Evolutionary conservation across 2,797 vertebrate species (phyloP).

Genomic region (Eulemur rubriventer): DNA sequence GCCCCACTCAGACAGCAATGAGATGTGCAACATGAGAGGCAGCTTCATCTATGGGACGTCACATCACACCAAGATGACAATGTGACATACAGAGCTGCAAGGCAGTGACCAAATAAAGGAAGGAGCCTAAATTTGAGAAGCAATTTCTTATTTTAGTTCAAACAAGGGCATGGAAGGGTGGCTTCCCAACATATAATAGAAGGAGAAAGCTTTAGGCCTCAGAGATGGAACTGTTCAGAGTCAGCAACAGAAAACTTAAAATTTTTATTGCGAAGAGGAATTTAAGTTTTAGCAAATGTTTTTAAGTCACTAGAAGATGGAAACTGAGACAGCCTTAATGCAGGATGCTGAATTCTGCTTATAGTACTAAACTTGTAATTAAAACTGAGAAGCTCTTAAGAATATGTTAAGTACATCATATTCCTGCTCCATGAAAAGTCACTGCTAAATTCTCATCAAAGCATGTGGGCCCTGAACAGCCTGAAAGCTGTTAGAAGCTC

Average conservation of each 20-base stretch:
- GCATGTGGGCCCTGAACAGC: background rate
- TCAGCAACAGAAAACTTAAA: background rate
- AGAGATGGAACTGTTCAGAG: background rate
- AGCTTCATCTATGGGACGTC: background rate
- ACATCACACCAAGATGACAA: background rate
- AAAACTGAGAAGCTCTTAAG: background rate
- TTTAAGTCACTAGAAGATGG: slow-evolving; percentile 30
- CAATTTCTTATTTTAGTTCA: slow-evolving; percentile 20
- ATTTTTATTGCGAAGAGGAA: slow-evolving; percentile 21
- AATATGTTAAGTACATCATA: background rate
- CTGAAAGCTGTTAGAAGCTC: background rate
- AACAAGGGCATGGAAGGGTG: background rate
- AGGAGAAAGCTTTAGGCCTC: background rate
- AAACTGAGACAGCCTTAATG: slow-evolving; percentile 37
- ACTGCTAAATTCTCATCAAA: background rate
- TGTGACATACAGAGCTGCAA: background rate
- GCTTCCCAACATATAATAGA: background rate
- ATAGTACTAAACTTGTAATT: background rate
- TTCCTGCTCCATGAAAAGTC: background rate
- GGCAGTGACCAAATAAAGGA: slow-evolving; percentile 1
- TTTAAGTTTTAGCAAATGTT: slow-evolving; percentile 37
- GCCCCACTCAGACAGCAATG: background rate
- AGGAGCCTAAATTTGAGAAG: background rate
- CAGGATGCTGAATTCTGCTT: slow-evolving; percentile 3
- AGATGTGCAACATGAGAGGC: background rate